These are phyloP conservation scores for Cataglyphis rosenhaueri DNA, from an alignment of 2,888 invertebrate genomes.

Conservation along the genomic window DNA sequence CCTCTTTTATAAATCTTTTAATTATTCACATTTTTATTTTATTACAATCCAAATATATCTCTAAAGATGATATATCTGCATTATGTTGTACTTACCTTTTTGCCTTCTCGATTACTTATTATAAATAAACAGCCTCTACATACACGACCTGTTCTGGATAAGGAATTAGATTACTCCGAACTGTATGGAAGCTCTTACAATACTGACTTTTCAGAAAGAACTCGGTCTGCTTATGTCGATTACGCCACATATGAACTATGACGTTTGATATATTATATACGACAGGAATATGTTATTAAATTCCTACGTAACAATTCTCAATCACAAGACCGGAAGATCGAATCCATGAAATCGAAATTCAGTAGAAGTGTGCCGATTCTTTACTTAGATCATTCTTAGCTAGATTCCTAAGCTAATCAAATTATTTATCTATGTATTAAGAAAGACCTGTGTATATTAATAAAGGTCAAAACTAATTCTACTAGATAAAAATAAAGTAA, in stretches of 20 bases:
- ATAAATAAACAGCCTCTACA: not conserved
- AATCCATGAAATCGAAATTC: not conserved
- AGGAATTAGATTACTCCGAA: not conserved
- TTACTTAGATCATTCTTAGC: not conserved
- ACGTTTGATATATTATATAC: not conserved
- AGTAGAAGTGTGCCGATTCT: not conserved
- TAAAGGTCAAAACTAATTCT: not conserved
- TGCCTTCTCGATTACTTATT: not conserved
- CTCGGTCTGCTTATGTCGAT: not conserved
- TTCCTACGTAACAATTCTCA: not conserved
- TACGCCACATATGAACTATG: not conserved
- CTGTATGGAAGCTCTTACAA: not conserved
- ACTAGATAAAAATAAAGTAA: not conserved
- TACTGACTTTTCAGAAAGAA: slow-evolving; percentile 25
- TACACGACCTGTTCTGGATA: not conserved
- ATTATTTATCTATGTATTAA: not conserved
- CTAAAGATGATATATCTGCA: not conserved
- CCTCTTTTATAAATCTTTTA: not conserved
- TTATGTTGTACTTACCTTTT: not conserved
- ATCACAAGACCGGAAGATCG: not conserved
- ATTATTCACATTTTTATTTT: slow-evolving; percentile 4
- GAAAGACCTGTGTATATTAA: not conserved
- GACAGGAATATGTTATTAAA: not conserved
- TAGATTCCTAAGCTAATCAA: not conserved
- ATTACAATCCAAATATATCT: not conserved